Evolutionary conservation across 2,797 vertebrate species (phyloP).

Genomic region (Myioborus miniatus): DNA sequence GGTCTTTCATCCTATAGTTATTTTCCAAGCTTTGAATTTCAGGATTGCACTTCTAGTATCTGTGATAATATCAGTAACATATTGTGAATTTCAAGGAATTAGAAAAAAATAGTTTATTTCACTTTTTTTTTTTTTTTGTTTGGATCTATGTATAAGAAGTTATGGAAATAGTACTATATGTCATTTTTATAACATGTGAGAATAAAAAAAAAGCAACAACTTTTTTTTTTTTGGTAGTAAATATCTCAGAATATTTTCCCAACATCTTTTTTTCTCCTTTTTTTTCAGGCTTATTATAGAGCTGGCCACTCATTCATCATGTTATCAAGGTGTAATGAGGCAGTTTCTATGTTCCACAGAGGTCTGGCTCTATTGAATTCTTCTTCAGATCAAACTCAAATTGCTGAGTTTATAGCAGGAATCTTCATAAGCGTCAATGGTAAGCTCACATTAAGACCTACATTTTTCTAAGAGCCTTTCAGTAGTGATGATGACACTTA

Average conservation of each 20-base stretch:
- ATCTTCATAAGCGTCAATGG: conserved; percentile 72
- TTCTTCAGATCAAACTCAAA: conserved; percentile 37
- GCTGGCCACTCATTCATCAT: conserved; percentile 71
- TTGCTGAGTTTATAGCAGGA: conserved; percentile 76
- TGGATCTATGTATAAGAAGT: neutral
- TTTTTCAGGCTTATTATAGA: conserved; percentile 76
- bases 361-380: conserved; percentile 64
- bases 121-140: neutral
- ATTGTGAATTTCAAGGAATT: neutral
- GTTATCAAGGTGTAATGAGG: conserved; percentile 37
- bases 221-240: neutral
- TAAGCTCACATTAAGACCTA: conserved; percentile 35
- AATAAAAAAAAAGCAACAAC: neutral
- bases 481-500: neutral
- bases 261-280: neutral
- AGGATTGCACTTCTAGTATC: neutral
- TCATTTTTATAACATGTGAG: neutral
- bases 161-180: neutral
- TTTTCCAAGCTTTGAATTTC: neutral
- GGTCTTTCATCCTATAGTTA: neutral
- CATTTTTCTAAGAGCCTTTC: neutral
- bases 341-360: conserved; percentile 62
- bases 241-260: neutral
- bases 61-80: neutral
- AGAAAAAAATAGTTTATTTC: neutral